These are phyloP conservation scores for Rhyacichthys aspro DNA, from an alignment of 2,797 vertebrate genomes.

Conservation along the genomic window DNA sequence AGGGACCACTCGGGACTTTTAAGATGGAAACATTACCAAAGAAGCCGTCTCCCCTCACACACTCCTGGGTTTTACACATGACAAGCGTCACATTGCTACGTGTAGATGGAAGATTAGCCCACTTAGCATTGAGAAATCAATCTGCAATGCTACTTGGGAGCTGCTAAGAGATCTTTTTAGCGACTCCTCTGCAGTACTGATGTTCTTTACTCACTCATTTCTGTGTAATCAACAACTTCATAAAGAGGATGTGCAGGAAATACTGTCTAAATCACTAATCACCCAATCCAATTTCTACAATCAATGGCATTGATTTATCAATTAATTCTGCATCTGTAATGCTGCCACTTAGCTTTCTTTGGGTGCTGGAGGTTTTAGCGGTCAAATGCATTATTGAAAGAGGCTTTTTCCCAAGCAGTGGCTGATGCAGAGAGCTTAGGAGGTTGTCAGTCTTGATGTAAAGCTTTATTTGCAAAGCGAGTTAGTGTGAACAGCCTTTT, in stretches of 20 bases:
- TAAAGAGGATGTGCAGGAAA: constrained; percentile 55
- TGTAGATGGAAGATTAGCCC: constrained; percentile 66
- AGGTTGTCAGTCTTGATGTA: constrained; percentile 74
- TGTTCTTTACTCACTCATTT: constrained; percentile 56
- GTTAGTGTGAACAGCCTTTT: constrained; percentile 69
- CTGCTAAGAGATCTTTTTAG: constrained; percentile 52
- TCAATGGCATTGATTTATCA: constrained; percentile 70
- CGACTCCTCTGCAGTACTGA: constrained; percentile 52
- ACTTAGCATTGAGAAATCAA: constrained; percentile 71
- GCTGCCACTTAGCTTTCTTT: constrained; percentile 53
- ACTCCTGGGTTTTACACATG: constrained; percentile 27
- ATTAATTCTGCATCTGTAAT: constrained; percentile 67
- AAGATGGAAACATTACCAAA: constrained; percentile 14
- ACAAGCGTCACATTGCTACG: constrained; percentile 35
- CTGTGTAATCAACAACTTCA: constrained; percentile 67
- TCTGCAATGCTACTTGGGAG: constrained; percentile 55
- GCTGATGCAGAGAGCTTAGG: constrained; percentile 73
- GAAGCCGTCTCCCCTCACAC: constrained; percentile 2
- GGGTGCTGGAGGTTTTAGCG: constrained; percentile 63
- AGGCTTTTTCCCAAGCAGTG: constrained; percentile 70
- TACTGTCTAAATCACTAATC: constrained; percentile 58
- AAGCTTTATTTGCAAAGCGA: constrained; percentile 77
- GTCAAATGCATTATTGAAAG: constrained; percentile 76
- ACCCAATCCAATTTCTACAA: constrained; percentile 62
- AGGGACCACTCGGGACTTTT: constrained; percentile 19